Conservation (phyloP, 2,113 vertebrate species). For the Micromys minutus region DNA sequence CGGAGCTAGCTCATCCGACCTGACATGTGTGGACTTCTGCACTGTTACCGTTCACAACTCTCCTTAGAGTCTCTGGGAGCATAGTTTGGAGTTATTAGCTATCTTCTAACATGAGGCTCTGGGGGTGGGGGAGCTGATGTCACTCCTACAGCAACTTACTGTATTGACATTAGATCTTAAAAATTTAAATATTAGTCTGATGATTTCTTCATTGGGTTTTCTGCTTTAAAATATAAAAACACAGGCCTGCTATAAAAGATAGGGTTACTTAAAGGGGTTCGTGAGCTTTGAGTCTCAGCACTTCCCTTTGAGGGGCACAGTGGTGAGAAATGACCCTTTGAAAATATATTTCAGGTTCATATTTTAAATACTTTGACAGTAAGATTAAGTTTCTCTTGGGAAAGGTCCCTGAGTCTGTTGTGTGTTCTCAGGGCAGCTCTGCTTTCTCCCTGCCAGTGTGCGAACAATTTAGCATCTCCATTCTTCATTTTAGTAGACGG, state of each 20-base stretch:
- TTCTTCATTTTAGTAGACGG: background rate
- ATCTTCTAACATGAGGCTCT: background rate
- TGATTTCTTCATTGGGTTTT: slow-evolving; percentile 34
- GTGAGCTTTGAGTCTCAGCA: slow-evolving; percentile 15
- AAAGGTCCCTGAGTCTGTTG: background rate
- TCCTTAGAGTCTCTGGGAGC: background rate
- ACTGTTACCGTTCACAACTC: accelerated
- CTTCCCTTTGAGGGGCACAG: background rate
- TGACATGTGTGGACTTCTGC: background rate
- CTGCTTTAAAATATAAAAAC: slow-evolving; percentile 42
- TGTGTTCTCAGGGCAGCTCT: background rate
- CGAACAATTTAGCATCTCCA: background rate
- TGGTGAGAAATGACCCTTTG: background rate
- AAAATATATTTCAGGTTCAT: background rate
- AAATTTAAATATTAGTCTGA: slow-evolving; percentile 14
- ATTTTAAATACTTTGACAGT: slow-evolving; percentile 40
- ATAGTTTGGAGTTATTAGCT: background rate
- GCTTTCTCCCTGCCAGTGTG: background rate
- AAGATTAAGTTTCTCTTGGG: background rate
- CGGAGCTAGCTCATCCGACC: accelerated
- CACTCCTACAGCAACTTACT: background rate
- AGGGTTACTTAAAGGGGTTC: background rate
- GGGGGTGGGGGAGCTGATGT: accelerated
- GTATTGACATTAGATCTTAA: background rate
- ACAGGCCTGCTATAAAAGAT: background rate